These are phyloP conservation scores for Xiphophorus birchmanni DNA, from an alignment of 2,797 vertebrate genomes.

Conservation along the genomic window DNA sequence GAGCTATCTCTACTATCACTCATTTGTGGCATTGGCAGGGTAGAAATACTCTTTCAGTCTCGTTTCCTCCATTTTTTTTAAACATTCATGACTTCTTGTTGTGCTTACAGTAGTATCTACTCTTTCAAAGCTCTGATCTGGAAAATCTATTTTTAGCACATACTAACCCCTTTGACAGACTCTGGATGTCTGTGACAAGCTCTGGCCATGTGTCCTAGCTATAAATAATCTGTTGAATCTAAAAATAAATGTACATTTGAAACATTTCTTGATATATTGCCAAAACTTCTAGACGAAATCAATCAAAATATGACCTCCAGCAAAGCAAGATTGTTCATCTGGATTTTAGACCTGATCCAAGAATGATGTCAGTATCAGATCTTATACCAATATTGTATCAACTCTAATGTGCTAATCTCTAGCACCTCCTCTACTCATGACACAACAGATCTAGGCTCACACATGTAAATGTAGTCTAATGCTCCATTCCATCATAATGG, in stretches of 20 bases:
- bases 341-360: not conserved
- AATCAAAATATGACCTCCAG: not conserved
- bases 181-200: not conserved
- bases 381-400: not conserved
- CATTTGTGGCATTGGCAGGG: slow-evolving; percentile 53
- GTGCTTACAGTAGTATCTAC: not conserved
- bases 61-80: not conserved
- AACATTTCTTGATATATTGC: not conserved
- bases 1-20: slow-evolving; percentile 69
- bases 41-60: slow-evolving; percentile 37
- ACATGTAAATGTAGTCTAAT: not conserved
- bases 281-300: not conserved
- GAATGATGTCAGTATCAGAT: not conserved
- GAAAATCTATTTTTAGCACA: not conserved
- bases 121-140: not conserved
- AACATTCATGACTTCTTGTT: not conserved
- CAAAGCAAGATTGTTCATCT: not conserved
- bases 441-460: not conserved
- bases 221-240: not conserved
- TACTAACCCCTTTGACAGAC: not conserved
- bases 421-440: not conserved
- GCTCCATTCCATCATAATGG: not conserved
- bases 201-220: not conserved
- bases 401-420: not conserved
- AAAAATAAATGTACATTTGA: not conserved